These are phyloP conservation scores for Dicyrtomina minuta DNA, from an alignment of 2,888 invertebrate species.

Conservation along the genomic window DNA sequence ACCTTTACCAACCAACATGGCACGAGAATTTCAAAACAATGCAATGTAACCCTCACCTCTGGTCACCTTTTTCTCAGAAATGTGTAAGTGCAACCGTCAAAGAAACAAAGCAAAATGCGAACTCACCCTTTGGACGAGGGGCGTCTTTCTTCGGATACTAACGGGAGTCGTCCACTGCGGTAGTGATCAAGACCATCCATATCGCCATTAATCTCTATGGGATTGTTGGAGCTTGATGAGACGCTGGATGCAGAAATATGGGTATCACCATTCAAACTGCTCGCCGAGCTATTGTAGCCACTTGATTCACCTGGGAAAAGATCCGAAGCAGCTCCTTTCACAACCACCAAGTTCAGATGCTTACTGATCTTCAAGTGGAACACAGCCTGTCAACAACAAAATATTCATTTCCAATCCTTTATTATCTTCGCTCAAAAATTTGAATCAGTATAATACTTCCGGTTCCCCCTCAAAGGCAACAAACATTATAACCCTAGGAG, in stretches of 20 bases:
- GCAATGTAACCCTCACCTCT: too few species aligned
- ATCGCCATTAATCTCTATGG: conserved; percentile 15
- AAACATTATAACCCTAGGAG: too few species aligned
- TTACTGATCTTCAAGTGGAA: conserved; percentile 76
- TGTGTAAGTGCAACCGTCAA: too few species aligned
- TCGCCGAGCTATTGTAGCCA: conserved; percentile 81
- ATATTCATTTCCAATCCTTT: not conserved
- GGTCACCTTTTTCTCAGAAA: too few species aligned
- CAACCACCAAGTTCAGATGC: conserved; percentile 72
- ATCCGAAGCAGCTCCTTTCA: conserved; percentile 76
- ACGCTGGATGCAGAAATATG: conserved; percentile 36
- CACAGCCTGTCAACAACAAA: conserved; percentile 65
- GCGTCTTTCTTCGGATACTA: conserved; percentile 24
- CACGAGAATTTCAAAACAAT: too few species aligned
- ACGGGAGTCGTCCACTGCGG: conserved; percentile 13
- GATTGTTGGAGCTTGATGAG: conserved; percentile 28
- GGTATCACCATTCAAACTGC: conserved; percentile 72
- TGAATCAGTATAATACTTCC: not conserved
- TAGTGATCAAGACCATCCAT: not conserved
- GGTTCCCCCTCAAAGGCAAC: not conserved
- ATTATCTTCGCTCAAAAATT: not conserved
- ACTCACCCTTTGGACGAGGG: conserved; percentile 22
- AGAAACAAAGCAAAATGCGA: too few species aligned
- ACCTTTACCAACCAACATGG: conserved; percentile 6
- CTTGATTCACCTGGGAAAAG: conserved; percentile 79